These are phyloP conservation scores for Tachina grossa DNA, from an alignment of 2,888 invertebrate genomes.

Conservation along the genomic window DNA sequence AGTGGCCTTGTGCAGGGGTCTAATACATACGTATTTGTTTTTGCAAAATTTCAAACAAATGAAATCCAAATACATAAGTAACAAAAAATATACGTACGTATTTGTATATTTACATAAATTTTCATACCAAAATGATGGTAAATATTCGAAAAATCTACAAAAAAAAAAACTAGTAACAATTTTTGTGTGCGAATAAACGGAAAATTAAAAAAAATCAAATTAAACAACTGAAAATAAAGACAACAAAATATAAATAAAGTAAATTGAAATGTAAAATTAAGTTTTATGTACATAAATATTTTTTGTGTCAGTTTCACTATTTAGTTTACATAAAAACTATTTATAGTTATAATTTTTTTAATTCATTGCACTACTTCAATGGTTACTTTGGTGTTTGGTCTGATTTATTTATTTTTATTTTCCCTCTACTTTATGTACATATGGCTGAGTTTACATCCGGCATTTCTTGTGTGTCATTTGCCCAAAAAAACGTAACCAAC, in stretches of 20 bases:
- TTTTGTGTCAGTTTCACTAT: conserved; percentile 1
- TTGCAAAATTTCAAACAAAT: conserved; percentile 48
- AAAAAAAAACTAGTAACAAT: background rate
- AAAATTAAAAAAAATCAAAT: background rate
- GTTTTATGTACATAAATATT: background rate
- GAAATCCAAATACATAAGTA: conserved; percentile 60
- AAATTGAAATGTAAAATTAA: conserved; percentile 51
- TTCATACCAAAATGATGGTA: conserved; percentile 50
- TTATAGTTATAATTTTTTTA: background rate
- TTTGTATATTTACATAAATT: conserved; percentile 51
- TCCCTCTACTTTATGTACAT: background rate
- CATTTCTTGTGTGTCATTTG: no score
- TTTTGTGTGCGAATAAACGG: background rate
- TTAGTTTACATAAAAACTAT: conserved; percentile 1
- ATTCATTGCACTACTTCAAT: background rate
- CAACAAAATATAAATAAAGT: conserved; percentile 35
- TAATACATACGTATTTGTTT: conserved; percentile 11
- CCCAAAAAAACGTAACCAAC: no score
- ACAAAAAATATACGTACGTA: conserved; percentile 5
- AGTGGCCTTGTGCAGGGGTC: no score
- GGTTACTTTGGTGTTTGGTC: background rate
- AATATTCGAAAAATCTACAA: conserved; percentile 28
- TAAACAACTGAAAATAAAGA: conserved; percentile 32
- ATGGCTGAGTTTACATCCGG: no score
- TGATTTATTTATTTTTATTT: conserved; percentile 11